Conservation (phyloP, 2,113 vertebrate species). For the Lutjanus erythropterus region DNA sequence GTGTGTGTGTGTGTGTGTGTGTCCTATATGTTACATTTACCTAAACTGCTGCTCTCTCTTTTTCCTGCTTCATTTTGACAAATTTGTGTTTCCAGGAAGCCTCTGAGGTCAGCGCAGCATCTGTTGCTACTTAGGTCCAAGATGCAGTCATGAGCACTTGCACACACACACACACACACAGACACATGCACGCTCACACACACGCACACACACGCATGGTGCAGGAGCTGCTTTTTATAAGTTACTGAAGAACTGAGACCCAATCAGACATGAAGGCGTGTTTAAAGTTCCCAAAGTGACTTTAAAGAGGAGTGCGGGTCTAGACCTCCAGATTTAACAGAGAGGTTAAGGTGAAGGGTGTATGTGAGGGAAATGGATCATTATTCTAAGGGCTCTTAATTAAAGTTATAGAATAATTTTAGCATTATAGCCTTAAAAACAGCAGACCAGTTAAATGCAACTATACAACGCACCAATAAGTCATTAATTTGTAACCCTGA, state of each 20-base stretch:
- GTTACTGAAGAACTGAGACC: conserved; percentile 86
- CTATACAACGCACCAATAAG: too few species aligned
- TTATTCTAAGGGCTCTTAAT: neutral
- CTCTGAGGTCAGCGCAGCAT: conserved; percentile 92
- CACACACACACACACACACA: conserved; percentile 12
- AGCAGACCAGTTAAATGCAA: neutral
- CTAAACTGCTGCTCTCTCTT: conserved; percentile 81
- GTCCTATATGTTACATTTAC: conserved; percentile 86
- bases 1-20: conserved; percentile 18
- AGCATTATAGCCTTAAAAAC: neutral
- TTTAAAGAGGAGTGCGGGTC: conserved; percentile 61
- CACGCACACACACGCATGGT: conserved; percentile 36
- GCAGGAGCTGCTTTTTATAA: conserved; percentile 85
- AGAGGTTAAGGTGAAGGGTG: conserved; percentile 25
- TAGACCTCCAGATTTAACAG: conserved; percentile 34
- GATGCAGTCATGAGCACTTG: conserved; percentile 68
- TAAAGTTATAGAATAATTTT: conserved; percentile 6
- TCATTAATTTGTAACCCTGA: too few species aligned
- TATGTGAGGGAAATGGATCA: conserved; percentile 19
- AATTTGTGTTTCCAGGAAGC: conserved; percentile 95
- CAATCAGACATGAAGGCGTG: conserved; percentile 84
- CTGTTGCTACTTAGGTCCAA: conserved; percentile 93
- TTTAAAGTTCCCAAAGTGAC: conserved; percentile 81
- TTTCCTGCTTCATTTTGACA: conserved; percentile 93
- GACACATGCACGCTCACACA: conserved; percentile 35